These are phyloP conservation scores for Glaucopsyche alexis DNA, from an alignment of 2,888 invertebrate genomes.

Conservation along the genomic window DNA sequence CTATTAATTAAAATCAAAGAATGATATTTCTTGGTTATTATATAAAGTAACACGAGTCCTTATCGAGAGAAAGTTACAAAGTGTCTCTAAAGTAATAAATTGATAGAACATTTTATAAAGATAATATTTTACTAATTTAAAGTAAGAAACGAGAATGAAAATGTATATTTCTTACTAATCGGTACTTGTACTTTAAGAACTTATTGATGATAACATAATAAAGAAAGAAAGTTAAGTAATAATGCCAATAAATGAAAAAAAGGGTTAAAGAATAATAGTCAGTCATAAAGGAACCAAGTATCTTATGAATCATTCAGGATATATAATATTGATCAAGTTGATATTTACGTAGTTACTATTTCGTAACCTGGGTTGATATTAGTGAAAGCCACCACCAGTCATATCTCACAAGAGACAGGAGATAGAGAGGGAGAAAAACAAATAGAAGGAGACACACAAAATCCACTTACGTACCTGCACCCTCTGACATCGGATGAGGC, in stretches of 20 bases:
- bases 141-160: neutral
- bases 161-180: neutral
- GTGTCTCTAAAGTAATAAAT: neutral
- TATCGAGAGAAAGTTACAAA: neutral
- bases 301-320: too few species aligned
- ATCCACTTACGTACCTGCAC: constrained; percentile 85
- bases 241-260: too few species aligned
- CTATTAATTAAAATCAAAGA: neutral
- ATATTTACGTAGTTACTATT: too few species aligned
- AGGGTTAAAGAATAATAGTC: too few species aligned
- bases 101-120: neutral
- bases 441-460: neutral
- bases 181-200: neutral
- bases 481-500: constrained; percentile 95
- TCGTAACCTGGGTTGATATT: too few species aligned
- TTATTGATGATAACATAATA: neutral
- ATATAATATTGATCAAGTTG: too few species aligned
- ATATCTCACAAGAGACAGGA: too few species aligned
- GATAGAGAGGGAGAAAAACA: too few species aligned
- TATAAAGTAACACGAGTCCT: neutral
- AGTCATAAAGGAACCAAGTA: too few species aligned
- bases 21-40: neutral
- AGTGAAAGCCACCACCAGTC: too few species aligned
- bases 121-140: neutral
- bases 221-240: neutral